Percentiles rank a stretch among this genome's conserved stretches.
These are phyloP conservation scores for Cyprinus carpio DNA, from an alignment of 2,113 vertebrate genomes.

Conservation along the genomic window DNA sequence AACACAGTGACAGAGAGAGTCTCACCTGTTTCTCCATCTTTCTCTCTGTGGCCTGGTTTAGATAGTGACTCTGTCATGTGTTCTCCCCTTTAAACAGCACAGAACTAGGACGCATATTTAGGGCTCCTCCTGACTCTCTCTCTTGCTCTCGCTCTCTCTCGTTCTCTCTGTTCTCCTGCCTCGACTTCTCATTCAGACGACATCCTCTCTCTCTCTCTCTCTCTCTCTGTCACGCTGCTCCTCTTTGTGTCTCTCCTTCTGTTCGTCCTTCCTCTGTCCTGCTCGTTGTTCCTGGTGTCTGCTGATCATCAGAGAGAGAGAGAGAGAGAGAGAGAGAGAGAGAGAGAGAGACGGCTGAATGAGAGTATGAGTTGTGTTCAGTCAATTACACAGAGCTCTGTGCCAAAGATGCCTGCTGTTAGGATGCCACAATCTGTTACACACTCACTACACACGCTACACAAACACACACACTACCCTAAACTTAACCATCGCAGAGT, in stretches of 20 bases:
- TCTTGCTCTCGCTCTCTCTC: neutral
- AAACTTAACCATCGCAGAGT: too few relatives aligned
- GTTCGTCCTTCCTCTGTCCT: conserved; percentile 10
- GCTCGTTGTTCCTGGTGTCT: neutral
- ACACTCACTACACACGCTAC: conserved; percentile 41
- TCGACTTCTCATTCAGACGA: neutral
- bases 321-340: conserved; percentile 11
- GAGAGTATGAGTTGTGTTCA: conserved; percentile 57
- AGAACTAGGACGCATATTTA: conserved; percentile 39
- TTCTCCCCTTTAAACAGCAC: conserved; percentile 9
- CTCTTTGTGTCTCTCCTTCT: neutral
- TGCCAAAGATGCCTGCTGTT: conserved; percentile 61
- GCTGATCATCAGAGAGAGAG: neutral
- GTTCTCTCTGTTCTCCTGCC: neutral
- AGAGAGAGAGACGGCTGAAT: conserved; percentile 9
- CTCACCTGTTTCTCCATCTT: conserved; percentile 9
- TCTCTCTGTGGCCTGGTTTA: conserved; percentile 37
- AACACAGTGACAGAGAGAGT: neutral
- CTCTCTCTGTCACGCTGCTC: neutral
- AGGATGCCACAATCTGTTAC: conserved; percentile 58
- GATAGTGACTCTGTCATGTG: conserved; percentile 9
- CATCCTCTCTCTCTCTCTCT: conserved; percentile 21
- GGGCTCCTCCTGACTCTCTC: neutral
- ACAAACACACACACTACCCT: conserved; percentile 19
- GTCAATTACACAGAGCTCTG: conserved; percentile 66